A percentile compares a stretch with the other conserved stretches of the same genome.
These are phyloP conservation scores for Drosophila parabipectinata DNA, from an alignment of 1,140 invertebrate species.

Conservation along the genomic window DNA sequence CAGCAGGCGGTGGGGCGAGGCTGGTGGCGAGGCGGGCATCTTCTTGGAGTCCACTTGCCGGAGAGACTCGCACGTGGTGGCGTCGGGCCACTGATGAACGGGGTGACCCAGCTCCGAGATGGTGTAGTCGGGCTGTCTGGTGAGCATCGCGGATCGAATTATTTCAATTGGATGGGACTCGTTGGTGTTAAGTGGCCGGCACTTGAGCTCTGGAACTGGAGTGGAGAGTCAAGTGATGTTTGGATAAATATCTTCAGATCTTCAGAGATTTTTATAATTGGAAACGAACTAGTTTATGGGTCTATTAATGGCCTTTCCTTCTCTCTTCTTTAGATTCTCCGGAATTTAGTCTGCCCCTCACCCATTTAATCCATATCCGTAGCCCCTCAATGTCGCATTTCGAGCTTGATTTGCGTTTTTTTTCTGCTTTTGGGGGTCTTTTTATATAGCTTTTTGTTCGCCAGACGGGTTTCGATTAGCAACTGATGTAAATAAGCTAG, in stretches of 20 bases:
- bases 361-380: constrained; percentile 30
- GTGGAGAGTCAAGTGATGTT: constrained; percentile 30
- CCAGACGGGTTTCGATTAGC: constrained; percentile 43
- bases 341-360: constrained; percentile 18
- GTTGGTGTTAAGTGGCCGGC: constrained; percentile 48
- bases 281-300: neutral
- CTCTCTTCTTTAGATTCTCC: neutral
- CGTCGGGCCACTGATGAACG: constrained; percentile 33
- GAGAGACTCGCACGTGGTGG: constrained; percentile 22
- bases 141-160: constrained; percentile 37
- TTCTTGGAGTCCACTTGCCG: constrained; percentile 22
- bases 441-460: constrained; percentile 39
- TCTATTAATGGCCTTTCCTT: neutral
- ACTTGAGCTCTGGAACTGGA: constrained; percentile 62
- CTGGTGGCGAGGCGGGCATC: constrained; percentile 8
- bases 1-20: constrained; percentile 50
- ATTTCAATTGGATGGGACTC: constrained; percentile 7
- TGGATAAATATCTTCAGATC: neutral
- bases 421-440: constrained; percentile 24
- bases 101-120: constrained; percentile 70
- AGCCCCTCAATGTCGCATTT: constrained; percentile 16
- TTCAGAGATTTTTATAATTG: no score
- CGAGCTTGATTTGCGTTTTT: constrained; percentile 32
- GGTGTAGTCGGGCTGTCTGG: constrained; percentile 67
- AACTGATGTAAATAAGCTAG: constrained; percentile 44